Evolutionary conservation across 2,113 vertebrate genomes (phyloP), one percentile per base, ranked within the genome.

Genomic region (Pollimyrus isidori): DNA sequence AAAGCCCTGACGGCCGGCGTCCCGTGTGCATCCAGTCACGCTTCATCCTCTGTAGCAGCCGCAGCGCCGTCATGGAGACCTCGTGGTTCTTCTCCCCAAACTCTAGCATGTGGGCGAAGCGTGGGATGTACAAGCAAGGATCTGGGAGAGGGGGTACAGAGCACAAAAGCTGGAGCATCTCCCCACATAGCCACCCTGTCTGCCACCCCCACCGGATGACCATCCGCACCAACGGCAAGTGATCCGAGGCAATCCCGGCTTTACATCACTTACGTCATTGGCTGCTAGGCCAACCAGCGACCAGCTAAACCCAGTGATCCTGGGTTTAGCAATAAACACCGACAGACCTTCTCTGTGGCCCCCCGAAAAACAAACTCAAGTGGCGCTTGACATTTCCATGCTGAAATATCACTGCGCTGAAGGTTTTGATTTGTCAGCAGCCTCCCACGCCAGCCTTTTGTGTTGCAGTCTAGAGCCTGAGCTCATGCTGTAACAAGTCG

Each of bases 21-120:
- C 98, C 98, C 0, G 98, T 99, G 95, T 99, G 98, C 97, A 99
- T 99, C 98, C 98, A 99, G 95, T 99, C 98, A 90, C 98, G 93
- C 95, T 99, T 99, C 98, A 99, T 99, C 91, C 98, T 95, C 95
- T 99, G 98, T 88, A 99, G 93, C 85, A 99, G 96, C 87, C 98
- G 91, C 91, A 99, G 92, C 0, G 98, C 98, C 0, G 98, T 99
- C 98, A 99, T 99, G 90, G 98, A 97, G 39, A 99, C 98, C n/a
- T 99, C 98, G 0, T 97, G 98, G 94, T 97, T 99, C 96, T 99
- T 99, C 88, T 99, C 97, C 0, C 98, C 98, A 0, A 99, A 99
- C 89, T 99, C 98, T 92, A 99, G 94, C 96, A 99, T 94, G 93
- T 99, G 98, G 1, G 98, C 96, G n/a, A 99, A 99, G 2, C 98